Evolutionary conservation across 2,797 vertebrate genomes (phyloP).

Genomic region (Gambusia yucatana): DNA sequence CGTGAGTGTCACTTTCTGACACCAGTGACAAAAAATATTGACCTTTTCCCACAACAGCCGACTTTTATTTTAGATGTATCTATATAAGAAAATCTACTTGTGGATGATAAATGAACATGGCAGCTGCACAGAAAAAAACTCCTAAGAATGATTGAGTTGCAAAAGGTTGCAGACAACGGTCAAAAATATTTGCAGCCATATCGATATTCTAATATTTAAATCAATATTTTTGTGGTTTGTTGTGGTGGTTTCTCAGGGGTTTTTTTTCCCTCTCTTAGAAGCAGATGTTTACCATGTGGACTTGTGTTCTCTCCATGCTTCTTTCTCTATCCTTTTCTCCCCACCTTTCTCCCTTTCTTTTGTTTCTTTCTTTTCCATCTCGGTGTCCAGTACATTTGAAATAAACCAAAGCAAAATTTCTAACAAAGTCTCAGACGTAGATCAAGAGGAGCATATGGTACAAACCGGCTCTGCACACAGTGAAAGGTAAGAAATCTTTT

Average conservation of each 20-base stretch:
- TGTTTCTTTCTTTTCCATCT: neutral
- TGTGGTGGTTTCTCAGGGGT: neutral
- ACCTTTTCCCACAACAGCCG: too few species aligned
- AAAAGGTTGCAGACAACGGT: too few species aligned
- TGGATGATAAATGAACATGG: too few species aligned
- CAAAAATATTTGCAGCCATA: neutral
- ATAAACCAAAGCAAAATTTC: neutral
- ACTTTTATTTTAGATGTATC: too few species aligned
- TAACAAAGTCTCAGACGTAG: neutral
- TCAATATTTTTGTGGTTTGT: neutral
- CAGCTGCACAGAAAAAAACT: too few species aligned
- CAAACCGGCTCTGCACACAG: neutral
- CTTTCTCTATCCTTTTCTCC: neutral
- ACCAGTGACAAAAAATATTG: too few species aligned
- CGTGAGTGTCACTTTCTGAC: too few species aligned
- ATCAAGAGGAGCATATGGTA: neutral
- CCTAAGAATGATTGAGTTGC: too few species aligned
- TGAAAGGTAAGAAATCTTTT: neutral
- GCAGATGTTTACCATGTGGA: too few species aligned
- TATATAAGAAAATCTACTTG: too few species aligned
- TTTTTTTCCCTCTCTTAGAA: too few species aligned
- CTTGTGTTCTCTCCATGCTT: too few species aligned
- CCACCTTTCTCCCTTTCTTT: neutral
- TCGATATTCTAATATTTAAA: neutral
- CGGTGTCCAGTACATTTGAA: neutral